Conservation (phyloP, 2,113 vertebrate genomes). For the Psittacula cyanocephala region DNA sequence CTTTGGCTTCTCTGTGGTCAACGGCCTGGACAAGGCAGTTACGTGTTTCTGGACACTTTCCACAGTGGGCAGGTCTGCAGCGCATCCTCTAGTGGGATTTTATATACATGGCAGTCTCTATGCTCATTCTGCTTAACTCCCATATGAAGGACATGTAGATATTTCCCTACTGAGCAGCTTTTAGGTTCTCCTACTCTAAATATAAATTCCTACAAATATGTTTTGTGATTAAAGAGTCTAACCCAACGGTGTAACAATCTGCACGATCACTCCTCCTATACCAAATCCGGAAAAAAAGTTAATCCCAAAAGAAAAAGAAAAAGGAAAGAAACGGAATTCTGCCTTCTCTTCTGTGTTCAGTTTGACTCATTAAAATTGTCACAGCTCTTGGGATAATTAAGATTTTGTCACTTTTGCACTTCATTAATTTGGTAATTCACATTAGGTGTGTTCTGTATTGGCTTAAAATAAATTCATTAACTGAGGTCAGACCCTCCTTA, state of each 20-base stretch:
- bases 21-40: not conserved
- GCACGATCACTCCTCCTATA: not conserved
- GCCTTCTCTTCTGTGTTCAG: not conserved
- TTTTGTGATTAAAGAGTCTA: not conserved
- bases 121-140: not conserved
- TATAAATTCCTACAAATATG: not conserved
- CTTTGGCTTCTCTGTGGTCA: not conserved
- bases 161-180: not conserved
- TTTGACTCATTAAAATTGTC: constrained; percentile 1
- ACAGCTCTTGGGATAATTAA: constrained; percentile 24
- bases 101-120: not conserved
- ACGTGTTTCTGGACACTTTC: fast-evolving
- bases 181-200: not conserved
- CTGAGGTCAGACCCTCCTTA: not conserved
- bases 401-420: constrained; percentile 32
- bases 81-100: not conserved
- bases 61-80: not conserved
- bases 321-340: not conserved
- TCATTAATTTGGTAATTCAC: constrained; percentile 42
- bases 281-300: not conserved
- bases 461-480: constrained; percentile 27
- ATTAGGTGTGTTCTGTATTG: not conserved
- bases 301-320: not conserved
- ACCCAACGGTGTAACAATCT: not conserved
- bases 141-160: not conserved